These are phyloP conservation scores for Lophius piscatorius DNA, from an alignment of 2,113 vertebrate genomes.

Conservation along the genomic window DNA sequence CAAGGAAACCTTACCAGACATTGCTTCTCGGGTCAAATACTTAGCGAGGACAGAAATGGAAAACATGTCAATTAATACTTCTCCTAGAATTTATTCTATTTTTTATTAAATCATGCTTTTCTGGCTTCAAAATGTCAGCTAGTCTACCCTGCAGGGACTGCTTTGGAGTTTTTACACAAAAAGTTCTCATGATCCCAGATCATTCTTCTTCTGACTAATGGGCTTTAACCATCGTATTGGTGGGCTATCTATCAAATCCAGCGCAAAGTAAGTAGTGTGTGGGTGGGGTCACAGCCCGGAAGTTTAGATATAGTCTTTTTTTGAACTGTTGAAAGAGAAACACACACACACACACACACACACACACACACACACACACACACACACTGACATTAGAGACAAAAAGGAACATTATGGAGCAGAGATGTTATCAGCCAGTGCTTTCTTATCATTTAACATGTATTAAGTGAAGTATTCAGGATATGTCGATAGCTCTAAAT, in stretches of 20 bases:
- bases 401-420: too few species aligned
- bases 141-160: not conserved
- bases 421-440: not conserved
- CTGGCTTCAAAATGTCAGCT: not conserved
- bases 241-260: conserved; percentile 15
- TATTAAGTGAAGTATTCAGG: not conserved
- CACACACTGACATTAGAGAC: not conserved
- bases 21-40: too few species aligned
- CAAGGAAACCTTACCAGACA: not conserved
- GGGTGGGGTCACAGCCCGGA: conserved; percentile 26
- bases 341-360: not conserved
- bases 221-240: not conserved
- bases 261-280: conserved; percentile 32
- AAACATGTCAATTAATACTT: conserved; percentile 4
- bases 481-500: not conserved
- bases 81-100: not conserved
- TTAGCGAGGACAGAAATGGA: not conserved
- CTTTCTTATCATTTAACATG: not conserved
- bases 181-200: conserved; percentile 2
- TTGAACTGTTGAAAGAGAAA: conserved; percentile 19
- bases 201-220: conserved; percentile 8
- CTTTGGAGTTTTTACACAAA: not conserved
- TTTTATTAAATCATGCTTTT: conserved; percentile 1
- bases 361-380: conserved; percentile 2
- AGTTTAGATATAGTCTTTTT: conserved; percentile 16